Percentiles rank a stretch among this genome's conserved stretches.
phyloP scores from a whole-genome alignment of 2,888 invertebrate genomes.

The Chrysomela aeneicollis region DNA sequence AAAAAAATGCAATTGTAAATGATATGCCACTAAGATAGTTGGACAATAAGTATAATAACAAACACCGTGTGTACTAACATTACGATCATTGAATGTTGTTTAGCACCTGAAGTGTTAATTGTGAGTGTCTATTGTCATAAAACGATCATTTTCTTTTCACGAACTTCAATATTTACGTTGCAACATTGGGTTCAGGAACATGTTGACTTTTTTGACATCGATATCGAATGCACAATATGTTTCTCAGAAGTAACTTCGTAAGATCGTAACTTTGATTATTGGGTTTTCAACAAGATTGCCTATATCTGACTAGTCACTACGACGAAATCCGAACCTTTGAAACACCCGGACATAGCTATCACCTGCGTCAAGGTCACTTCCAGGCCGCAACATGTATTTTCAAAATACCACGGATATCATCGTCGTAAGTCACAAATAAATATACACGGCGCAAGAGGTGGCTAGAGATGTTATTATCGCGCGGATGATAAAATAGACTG shows the following conservation, averaged over 20 bases:
- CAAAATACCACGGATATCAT: slow-evolving; percentile 22
- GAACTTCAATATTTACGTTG: neutral
- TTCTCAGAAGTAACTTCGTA: no score
- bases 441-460: slow-evolving; percentile 5
- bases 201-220: neutral
- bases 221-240: no score
- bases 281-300: no score
- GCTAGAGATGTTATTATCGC: slow-evolving; percentile 1
- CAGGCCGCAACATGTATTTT: neutral
- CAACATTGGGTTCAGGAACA: neutral
- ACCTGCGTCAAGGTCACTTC: neutral
- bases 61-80: slow-evolving; percentile 5
- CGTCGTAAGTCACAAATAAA: slow-evolving; percentile 20
- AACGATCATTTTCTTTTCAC: neutral
- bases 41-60: neutral
- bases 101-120: neutral
- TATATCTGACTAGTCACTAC: no score
- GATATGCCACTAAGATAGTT: neutral
- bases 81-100: neutral
- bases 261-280: no score
- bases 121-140: neutral
- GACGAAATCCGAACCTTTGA: neutral
- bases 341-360: neutral
- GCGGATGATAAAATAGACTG: slow-evolving; percentile 14
- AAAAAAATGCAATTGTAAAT: slow-evolving; percentile 37